Evolutionary conservation across 2,113 vertebrate species (phyloP), one percentile per base, ranked within the genome.

Genomic region (Cyprinodon tularosa): DNA sequence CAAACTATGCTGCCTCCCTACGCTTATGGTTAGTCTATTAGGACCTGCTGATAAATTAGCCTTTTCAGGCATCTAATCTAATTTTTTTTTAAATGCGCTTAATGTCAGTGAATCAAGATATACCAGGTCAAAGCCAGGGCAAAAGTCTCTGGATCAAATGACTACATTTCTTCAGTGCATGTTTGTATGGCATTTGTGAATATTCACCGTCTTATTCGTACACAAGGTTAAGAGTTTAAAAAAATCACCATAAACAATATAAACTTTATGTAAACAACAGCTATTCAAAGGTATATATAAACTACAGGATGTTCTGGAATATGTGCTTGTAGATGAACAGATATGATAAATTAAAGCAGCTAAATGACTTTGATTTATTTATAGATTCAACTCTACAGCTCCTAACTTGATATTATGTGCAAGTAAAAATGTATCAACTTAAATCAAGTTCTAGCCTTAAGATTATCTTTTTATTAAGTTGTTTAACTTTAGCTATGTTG

Each of bases 141-240:
- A 50, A 57, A 53, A 48, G 63, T 72, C 78, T 72, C 37, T 69
- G 36, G 50, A 74, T 72, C 71, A 65, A 76, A 64, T 83, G 75
- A 68, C 74, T 40, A 38, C 42, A 37, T 60, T 17, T 39, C 11
- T 48, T n/a, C 64, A 45, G 29, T 81, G 62, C 59, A 62, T 66
- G 42, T 66, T 65, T 72, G 48, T 20, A 80, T 81, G 77, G 73
- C 76, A 71, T 86, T 82, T 82, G 85, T 66, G 81, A 80, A 85
- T 78, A 81, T 57, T 57, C 12, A 11, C n/a, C 50, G 3, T 20
- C 3, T 57, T n/a, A 3, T 57, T 6, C 17, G 14, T 5, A 17
- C 14, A 53, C 6, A 20, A 7, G 15, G 5, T 53, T 53, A 29
- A 29, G 15, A 20, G 15, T 17, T 20, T 17, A 53, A 53, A 6